Conservation (phyloP, 2,888 invertebrate genomes). For the Trissoscelio sp. region DNA sequence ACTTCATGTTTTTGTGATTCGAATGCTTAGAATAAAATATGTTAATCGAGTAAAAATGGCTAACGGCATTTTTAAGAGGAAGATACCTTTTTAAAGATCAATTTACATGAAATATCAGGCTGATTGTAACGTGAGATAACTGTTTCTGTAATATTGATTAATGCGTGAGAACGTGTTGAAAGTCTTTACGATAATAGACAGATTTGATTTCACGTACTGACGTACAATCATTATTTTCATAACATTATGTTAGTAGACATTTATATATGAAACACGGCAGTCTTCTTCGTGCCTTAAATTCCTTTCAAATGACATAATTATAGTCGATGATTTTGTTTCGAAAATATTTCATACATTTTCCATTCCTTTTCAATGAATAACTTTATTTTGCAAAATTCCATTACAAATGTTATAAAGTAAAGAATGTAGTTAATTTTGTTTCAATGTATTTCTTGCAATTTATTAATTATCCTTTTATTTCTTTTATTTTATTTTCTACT, state of each 20-base stretch:
- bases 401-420: too few relatives aligned
- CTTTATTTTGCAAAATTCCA: too few relatives aligned
- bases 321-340: neutral
- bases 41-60: slow-evolving; percentile 2
- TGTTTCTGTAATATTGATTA: slow-evolving; percentile 25
- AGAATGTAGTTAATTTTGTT: too few relatives aligned
- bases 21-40: too few relatives aligned
- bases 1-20: too few relatives aligned
- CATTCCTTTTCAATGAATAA: too few relatives aligned
- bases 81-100: too few relatives aligned
- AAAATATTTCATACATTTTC: neutral
- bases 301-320: slow-evolving; percentile 13
- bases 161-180: neutral
- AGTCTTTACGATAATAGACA: neutral
- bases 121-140: slow-evolving; percentile 12
- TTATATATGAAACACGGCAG: neutral
- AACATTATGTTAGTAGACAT: too few relatives aligned
- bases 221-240: neutral
- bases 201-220: slow-evolving; percentile 8
- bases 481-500: too few relatives aligned
- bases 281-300: slow-evolving; percentile 2
- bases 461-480: too few relatives aligned
- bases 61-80: slow-evolving; percentile 1
- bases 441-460: too few relatives aligned
- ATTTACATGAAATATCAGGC: slow-evolving; percentile 11